Conservation (phyloP, 2,113 vertebrate genomes). For the Addax nasomaculatus region DNA sequence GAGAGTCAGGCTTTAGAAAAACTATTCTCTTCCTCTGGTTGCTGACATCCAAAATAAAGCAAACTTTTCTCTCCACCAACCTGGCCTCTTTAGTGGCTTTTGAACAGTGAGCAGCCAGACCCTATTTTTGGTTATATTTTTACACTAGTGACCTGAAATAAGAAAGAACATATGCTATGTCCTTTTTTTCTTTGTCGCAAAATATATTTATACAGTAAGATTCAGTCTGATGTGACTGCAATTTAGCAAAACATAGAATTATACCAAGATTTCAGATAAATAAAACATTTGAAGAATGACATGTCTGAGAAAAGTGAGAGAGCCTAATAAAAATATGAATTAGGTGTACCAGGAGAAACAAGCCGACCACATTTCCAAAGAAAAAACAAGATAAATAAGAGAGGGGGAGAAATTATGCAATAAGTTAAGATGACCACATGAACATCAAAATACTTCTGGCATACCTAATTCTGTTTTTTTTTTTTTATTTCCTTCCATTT, state of each 20-base stretch:
- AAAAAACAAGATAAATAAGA: neutral
- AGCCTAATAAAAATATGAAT: neutral
- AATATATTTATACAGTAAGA: neutral
- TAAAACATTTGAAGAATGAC: constrained; percentile 28
- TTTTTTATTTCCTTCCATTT: neutral
- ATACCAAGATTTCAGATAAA: neutral
- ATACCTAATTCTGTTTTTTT: neutral
- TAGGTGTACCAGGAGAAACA: neutral
- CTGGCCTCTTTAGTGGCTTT: neutral
- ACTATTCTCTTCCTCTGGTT: neutral
- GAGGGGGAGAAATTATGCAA: neutral
- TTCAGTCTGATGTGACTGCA: neutral
- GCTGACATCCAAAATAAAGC: neutral
- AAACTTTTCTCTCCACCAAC: neutral
- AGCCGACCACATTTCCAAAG: neutral
- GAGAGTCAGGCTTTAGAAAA: neutral
- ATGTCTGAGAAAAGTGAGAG: neutral
- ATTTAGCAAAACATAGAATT: neutral
- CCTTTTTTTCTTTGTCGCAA: neutral
- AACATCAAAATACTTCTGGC: neutral
- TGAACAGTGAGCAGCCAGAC: neutral
- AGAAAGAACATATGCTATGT: neutral
- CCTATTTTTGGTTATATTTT: neutral
- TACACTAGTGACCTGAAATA: neutral
- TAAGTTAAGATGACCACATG: neutral